Evolutionary conservation across 2,888 invertebrate species (phyloP), one percentile per base, ranked within the genome.

Genomic region (Palloptera scutellata): DNA sequence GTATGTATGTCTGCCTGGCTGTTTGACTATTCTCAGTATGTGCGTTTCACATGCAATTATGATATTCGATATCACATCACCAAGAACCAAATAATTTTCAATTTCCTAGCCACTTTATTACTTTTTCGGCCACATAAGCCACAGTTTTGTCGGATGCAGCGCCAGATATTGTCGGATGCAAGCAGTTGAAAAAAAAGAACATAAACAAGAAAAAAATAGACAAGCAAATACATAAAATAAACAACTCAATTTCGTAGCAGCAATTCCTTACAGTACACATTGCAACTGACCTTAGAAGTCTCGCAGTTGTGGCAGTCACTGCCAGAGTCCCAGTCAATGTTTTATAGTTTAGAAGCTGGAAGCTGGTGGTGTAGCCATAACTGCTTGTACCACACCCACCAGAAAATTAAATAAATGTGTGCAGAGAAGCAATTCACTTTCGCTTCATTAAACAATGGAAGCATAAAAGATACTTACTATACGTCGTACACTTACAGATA

Each of bases 201-300:
- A n/a, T n/a, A 41, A 60, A 40, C 73, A 57, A 10, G 20, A 45
- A 20, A 15, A 60, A 15, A n/a, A 13, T n/a, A 13, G 45, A 13
- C 4, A 59, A 52, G 48, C 65, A 68, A n/a, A n/a, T n/a, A n/a
- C n/a, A n/a, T n/a, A n/a, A 73, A 73, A 63, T 67, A 73, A 77
- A 79, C 78, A 77, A 70, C 78, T 78, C 75, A 78, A 79, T 78
- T 74, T 67, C 20, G 41, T 30, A 58, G 51, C 61, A 51, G 66
- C 48, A 61, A 66, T 66, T 57, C 30, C 2, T 30, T 30, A 4
- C 30, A 30, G 6, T 30, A 6, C 30, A 30, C 30, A 30, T 6
- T 30, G 30, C 2, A 30, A 61, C 57, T 61, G 74, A 72, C 73
- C 74, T 43, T 48, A 60, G 60, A 45, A 60, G 51, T 72, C 70